Percentiles rank a stretch among this genome's conserved stretches.
Evolutionary conservation across 2,797 vertebrate genomes (phyloP).

Genomic region (Enteromius fasciolatus): DNA sequence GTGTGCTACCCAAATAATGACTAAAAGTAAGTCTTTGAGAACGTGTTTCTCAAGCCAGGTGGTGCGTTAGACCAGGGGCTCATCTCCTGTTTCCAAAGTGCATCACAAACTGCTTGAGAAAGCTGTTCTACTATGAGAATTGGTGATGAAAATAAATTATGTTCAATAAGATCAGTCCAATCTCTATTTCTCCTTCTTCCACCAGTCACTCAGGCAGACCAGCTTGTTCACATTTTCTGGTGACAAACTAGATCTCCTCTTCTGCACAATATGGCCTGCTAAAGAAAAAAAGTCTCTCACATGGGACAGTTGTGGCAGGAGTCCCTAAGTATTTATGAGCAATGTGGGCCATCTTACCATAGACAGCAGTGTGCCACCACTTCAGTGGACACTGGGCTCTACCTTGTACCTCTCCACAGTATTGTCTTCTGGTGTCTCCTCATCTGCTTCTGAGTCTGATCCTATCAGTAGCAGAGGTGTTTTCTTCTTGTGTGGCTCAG

Average conservation of each 20-base stretch:
- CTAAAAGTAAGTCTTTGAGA: constrained; percentile 5
- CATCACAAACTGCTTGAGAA: not conserved
- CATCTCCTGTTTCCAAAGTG: not conserved
- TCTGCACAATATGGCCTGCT: too few species aligned
- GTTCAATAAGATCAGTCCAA: constrained; percentile 32
- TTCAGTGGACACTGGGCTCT: constrained; percentile 43
- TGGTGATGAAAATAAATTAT: constrained; percentile 21
- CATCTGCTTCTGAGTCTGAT: too few species aligned
- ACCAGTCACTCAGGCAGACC: constrained; percentile 49
- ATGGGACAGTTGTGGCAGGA: too few species aligned
- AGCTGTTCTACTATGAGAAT: constrained; percentile 1
- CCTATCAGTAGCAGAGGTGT: constrained; percentile 23
- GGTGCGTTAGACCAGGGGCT: not conserved
- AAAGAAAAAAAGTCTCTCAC: too few species aligned
- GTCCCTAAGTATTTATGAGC: not conserved
- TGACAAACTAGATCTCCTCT: constrained; percentile 4
- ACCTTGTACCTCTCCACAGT: constrained; percentile 26
- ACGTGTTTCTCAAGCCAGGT: constrained; percentile 4
- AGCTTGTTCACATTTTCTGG: constrained; percentile 46
- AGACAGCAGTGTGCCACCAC: constrained; percentile 34
- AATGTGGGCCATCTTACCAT: constrained; percentile 37
- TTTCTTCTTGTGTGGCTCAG: constrained; percentile 39
- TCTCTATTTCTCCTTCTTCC: constrained; percentile 42
- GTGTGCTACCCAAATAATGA: not conserved
- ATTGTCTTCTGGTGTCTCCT: not conserved